Evolutionary conservation across 2,888 invertebrate genomes (phyloP), one percentile per base, ranked within the genome.

Genomic region (Pogonocherus hispidulus): DNA sequence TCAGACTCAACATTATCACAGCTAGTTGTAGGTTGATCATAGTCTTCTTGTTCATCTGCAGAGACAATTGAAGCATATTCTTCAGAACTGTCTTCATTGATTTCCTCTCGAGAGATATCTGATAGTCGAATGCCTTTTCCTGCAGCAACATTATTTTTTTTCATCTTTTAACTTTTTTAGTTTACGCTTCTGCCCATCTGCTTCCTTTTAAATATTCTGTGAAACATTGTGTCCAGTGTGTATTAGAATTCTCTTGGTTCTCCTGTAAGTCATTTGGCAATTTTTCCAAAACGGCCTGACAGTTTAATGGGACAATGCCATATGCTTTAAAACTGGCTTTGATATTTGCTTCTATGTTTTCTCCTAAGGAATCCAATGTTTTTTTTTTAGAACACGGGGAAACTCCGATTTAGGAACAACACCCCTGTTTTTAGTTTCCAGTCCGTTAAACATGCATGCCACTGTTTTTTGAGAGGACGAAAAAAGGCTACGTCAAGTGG

Each of bases 401-500:
- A 37, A 37, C 8, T 37, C 37, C 8, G 37, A 37, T 37, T 37
- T 37, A 9, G 37, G 37, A 6, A 37, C 2, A 37, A 37, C 37
- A 37, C 37, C 37, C n/a, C 37, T 37, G 2, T 11, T 37, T 37
- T 37, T 37, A 37, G n/a, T 46, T 46, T 46, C 16, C 46, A 46
- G 11, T 41, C 14, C n/a, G 23, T 66, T 62, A 27, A 51, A 2
- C 41, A 44, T 56, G 20, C 27, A 62, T 57, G 46, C 18, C 46
- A 46, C 18, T 18, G 46, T 69, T 56, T 55, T 66, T 66, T 62
- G 55, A 76, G 16, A 73, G 66, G 62, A 41, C 44, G 51, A 55
- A 63, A 56, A 67, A 67, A 67, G 22, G 63, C 67, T 22, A 67
- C 44, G 67, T 80, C 81, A 18, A 82, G 72, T 5, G 79, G 80